phyloP scores from a whole-genome alignment of 2,888 invertebrate genomes.

The Ormyrus thymus region DNA sequence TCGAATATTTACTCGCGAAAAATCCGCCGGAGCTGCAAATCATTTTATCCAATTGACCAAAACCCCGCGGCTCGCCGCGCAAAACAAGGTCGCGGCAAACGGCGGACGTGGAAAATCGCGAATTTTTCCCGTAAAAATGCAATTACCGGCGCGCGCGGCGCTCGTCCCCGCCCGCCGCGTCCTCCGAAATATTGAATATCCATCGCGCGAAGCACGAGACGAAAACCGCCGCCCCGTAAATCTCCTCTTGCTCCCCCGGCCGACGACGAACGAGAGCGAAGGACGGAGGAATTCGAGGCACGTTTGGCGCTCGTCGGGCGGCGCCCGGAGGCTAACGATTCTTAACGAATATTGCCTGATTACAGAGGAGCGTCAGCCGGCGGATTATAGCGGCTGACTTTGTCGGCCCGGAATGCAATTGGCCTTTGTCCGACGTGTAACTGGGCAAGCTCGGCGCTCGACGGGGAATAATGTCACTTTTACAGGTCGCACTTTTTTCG shows the following conservation, averaged over 20 bases:
- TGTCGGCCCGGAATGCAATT: too few relatives aligned
- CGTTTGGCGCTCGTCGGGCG: constrained; percentile 2
- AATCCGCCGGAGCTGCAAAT: too few relatives aligned
- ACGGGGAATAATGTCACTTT: too few relatives aligned
- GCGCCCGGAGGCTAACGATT: constrained; percentile 29
- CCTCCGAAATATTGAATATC: constrained; percentile 23
- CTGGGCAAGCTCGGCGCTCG: too few relatives aligned
- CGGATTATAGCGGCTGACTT: background rate
- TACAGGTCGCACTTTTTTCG: too few relatives aligned
- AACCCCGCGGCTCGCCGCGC: too few relatives aligned
- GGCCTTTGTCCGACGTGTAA: too few relatives aligned
- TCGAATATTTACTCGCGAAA: background rate
- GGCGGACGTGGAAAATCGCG: too few relatives aligned
- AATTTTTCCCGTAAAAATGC: too few relatives aligned
- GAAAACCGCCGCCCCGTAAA: constrained; percentile 35
- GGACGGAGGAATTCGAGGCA: constrained; percentile 34
- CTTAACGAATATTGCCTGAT: constrained; percentile 46
- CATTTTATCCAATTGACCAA: too few relatives aligned
- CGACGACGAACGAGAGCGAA: background rate
- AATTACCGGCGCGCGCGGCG: too few relatives aligned
- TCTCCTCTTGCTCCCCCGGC: constrained; percentile 42
- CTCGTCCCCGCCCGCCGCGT: background rate
- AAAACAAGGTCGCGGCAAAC: too few relatives aligned
- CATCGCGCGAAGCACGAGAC: background rate
- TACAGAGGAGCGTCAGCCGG: constrained; percentile 18